Evolutionary conservation across 1,140 invertebrate genomes (phyloP), one percentile per base, ranked within the genome.

Genomic region (Caenorhabditis remanei): DNA sequence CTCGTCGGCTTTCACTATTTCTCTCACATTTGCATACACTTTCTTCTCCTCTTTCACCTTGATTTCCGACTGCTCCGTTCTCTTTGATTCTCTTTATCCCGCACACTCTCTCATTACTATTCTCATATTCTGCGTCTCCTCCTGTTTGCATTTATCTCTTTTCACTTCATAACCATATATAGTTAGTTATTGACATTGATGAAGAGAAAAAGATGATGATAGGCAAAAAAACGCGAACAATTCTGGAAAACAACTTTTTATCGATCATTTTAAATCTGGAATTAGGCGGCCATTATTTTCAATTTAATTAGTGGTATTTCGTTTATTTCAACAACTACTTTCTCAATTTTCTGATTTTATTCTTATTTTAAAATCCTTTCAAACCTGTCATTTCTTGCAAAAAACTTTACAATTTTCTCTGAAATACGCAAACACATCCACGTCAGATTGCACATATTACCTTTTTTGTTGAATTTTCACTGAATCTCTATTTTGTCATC

Each of bases 111-210:
- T 79, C 32, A 13, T 19, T 79, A 48, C 46, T 50, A 21, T n/a
- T 79, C n/a, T 19, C 5, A 71, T 46, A 79, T 79, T 11, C 71
- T 79, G 46, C 71, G 71, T 50, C 71, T 79, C 71, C 53, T 50
- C 24, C n/a, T 79, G 71, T 79, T 79, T 50, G 71, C 46, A 46
- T 50, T 50, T 46, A 46, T 79, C 71, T 79, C 16, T 7, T 21
- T 79, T 21, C 71, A 79, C 71, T 79, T 53, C 71, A 79, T 79
- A 79, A 79, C 71, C 71, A 79, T 79, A 79, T 43, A 79, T 79
- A 79, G 71, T 50, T 79, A 79, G 71, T 79, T 71, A 50, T 50
- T 79, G 71, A 79, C 40, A 40, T 63, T 63, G 61, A 63, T 63
- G 61, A 63, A 50, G 46, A 43, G 41, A 43, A 71, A 43, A 46